Base-by-base conservation (phyloP, 2,888 invertebrate species). In the Cataglyphis rosenhaueri region DNA sequence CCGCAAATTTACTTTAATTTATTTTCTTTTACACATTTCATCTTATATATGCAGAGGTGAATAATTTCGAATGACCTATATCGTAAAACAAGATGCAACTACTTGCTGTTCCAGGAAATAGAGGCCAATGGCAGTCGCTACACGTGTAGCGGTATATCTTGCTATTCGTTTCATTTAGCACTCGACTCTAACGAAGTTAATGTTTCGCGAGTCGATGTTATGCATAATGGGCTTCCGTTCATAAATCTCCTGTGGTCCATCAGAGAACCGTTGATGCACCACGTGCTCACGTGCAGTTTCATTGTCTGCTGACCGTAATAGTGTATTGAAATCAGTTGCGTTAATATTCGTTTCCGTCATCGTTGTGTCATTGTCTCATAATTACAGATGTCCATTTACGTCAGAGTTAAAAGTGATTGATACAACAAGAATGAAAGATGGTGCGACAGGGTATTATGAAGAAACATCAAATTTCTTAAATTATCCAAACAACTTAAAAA, bases 161-260 rank as follows among this genome's bases (percentile, higher is more conserved):
- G 84, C 76, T 74, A 83, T 83, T 61, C 82, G 81, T 88, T 86
- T 82, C 83, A 82, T 81, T 88, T 88, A 86, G 87, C 86, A 78
- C 81, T 82, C 74, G 78, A 55, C 84, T 83, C 71, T 88, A 88
- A 88, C 87, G 68, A 84, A 88, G 86, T 86, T 88, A 86, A 88
- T 88, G 83, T 82, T 83, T 86, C 62, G 82, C 73, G 48, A 76
- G 76, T 71, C 83, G 73, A 76, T 82, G 79, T 79, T n/a, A 52
- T 52, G 75, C 65, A 74, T 88, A 87, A 86, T 85, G 84, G 84
- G 70, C 61, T 73, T 82, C 62, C 82, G 83, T 88, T 86, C 81
- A 70, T 88, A 86, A 87, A 88, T 86, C 86, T 88, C 84, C 81
- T 38, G 76, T 32, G 76, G 71, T 79, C 65, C 62, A 73, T 65